Conservation (phyloP, 2,797 vertebrate species). For the Rhincodon typus region DNA sequence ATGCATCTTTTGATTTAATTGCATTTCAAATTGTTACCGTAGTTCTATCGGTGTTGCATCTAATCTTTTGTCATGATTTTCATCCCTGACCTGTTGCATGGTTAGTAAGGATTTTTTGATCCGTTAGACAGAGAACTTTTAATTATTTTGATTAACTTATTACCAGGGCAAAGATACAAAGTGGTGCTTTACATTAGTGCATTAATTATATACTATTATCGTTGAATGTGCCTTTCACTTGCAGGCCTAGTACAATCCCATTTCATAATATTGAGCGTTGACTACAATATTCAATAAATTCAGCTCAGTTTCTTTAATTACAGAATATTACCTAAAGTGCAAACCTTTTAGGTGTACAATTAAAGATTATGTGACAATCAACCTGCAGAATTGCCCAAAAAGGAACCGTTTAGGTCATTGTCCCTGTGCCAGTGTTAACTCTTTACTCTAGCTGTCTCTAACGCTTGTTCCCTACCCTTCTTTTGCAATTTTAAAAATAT, state of each 20-base stretch:
- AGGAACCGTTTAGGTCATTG: too few relatives aligned
- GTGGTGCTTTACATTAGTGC: background rate
- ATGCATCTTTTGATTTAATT: background rate
- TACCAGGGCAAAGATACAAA: background rate
- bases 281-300: constrained; percentile 18
- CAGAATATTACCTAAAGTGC: constrained; percentile 19
- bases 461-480: background rate
- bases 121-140: constrained; percentile 2
- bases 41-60: background rate
- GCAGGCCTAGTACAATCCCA: background rate
- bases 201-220: constrained; percentile 8
- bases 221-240: background rate
- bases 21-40: background rate
- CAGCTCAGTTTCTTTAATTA: constrained; percentile 2
- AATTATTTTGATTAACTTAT: constrained; percentile 25
- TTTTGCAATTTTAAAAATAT: background rate
- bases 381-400: too few relatives aligned
- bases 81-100: background rate
- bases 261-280: background rate
- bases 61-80: background rate
- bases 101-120: background rate
- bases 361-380: background rate
- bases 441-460: background rate
- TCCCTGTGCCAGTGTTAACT: background rate
- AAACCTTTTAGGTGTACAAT: constrained; percentile 21